Evolutionary conservation across 2,113 vertebrate species (phyloP).

Genomic region (Petrocephalus zakoni): DNA sequence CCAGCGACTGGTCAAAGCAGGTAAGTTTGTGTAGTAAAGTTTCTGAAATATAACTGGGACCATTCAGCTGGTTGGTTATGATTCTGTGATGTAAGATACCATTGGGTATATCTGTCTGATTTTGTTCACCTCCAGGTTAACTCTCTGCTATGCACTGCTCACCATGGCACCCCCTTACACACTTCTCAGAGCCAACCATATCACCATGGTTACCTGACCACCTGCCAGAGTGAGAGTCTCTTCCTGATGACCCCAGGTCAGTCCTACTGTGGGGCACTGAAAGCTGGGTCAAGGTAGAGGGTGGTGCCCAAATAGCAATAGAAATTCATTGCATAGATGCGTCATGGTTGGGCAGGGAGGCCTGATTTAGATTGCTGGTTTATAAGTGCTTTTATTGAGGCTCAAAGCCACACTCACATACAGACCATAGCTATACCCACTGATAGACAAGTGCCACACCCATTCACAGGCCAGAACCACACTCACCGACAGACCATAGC

Average conservation of each 20-base stretch:
- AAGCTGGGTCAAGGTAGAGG: not conserved
- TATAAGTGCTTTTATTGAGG: not conserved
- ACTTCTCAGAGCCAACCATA: slow-evolving; percentile 12
- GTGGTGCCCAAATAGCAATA: not conserved
- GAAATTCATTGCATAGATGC: not conserved
- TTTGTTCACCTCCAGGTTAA: not conserved
- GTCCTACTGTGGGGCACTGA: not conserved
- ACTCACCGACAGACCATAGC: too few relatives aligned
- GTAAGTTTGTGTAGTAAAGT: not conserved
- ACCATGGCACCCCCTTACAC: slow-evolving; percentile 28
- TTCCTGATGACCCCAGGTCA: slow-evolving; percentile 27
- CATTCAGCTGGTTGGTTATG: not conserved
- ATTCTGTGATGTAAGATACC: not conserved
- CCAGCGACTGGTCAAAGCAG: not conserved
- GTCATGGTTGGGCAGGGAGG: not conserved
- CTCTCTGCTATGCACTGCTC: not conserved
- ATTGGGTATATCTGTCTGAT: not conserved
- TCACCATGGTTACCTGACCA: slow-evolving; percentile 45
- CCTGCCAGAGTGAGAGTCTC: slow-evolving; percentile 28
- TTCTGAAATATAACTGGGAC: not conserved
- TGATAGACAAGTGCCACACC: too few relatives aligned
- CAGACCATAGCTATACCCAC: too few relatives aligned
- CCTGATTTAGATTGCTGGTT: not conserved
- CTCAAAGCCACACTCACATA: not conserved
- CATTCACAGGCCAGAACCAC: too few relatives aligned